phyloP scores from a whole-genome alignment of 2,888 invertebrate species.

The Harpagoxenus sublaevis region DNA sequence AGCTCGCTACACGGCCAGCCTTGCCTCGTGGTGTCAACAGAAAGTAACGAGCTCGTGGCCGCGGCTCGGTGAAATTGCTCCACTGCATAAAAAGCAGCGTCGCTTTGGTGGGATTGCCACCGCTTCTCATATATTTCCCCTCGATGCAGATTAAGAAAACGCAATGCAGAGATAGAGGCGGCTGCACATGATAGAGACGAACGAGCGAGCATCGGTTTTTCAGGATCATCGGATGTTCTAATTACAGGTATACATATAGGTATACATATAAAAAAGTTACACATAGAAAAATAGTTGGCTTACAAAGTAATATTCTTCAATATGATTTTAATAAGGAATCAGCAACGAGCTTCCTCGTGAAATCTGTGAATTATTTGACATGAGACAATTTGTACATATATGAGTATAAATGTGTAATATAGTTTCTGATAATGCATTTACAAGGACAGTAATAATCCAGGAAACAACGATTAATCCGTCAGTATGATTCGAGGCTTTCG shows the following conservation, averaged over 20 bases:
- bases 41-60: constrained; percentile 43
- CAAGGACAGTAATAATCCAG: not conserved
- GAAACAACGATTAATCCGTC: not conserved
- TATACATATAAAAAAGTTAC: too few species aligned
- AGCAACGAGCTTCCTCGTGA: not conserved
- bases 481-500: not conserved
- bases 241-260: not conserved
- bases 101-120: not conserved
- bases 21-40: constrained; percentile 43
- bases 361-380: not conserved
- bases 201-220: not conserved
- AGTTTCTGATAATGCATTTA: not conserved
- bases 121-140: not conserved
- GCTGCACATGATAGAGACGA: not conserved
- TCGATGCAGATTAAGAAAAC: constrained; percentile 24
- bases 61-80: constrained; percentile 49
- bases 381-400: not conserved
- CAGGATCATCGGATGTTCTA: not conserved
- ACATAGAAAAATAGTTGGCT: not conserved
- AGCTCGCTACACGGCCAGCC: constrained; percentile 29
- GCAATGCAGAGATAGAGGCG: not conserved
- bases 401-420: not conserved
- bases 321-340: not conserved
- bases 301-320: not conserved
- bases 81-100: constrained; percentile 30